Evolutionary conservation across 2,888 invertebrate species (phyloP).

Genomic region (Ophion ventricosus): DNA sequence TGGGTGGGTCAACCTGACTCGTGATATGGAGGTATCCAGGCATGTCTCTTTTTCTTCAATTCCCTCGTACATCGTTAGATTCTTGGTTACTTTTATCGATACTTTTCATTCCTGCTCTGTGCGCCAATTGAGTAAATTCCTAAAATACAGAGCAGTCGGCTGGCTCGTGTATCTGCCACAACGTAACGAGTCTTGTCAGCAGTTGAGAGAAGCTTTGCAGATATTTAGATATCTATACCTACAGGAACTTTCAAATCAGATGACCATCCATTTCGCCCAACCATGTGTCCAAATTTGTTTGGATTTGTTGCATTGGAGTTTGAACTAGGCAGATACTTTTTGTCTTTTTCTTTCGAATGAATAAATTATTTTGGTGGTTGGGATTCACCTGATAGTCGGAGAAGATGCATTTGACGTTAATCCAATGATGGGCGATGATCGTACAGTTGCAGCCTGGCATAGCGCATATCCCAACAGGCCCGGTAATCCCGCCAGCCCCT

Average conservation of each 20-base stretch:
- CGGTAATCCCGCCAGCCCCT: conserved; percentile 64
- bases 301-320: background rate
- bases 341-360: background rate
- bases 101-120: conserved; percentile 30
- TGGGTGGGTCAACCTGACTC: conserved; percentile 30
- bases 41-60: conserved; percentile 9
- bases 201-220: no score
- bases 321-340: background rate
- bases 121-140: conserved; percentile 32
- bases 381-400: conserved; percentile 86
- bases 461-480: conserved; percentile 84
- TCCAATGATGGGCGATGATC: conserved; percentile 86
- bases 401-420: conserved; percentile 87
- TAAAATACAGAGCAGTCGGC: conserved; percentile 19
- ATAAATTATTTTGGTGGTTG: conserved; percentile 26
- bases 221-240: background rate
- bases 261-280: conserved; percentile 59
- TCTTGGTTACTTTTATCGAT: conserved; percentile 46
- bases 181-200: conserved; percentile 60
- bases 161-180: conserved; percentile 48
- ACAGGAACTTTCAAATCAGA: no score
- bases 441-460: conserved; percentile 86
- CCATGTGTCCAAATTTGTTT: no score
- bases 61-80: conserved; percentile 35
- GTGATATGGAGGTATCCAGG: conserved; percentile 15